Evolutionary conservation across 92 coral and sea anemone species (phyloP).

Genomic region (Siderastrea siderea): DNA sequence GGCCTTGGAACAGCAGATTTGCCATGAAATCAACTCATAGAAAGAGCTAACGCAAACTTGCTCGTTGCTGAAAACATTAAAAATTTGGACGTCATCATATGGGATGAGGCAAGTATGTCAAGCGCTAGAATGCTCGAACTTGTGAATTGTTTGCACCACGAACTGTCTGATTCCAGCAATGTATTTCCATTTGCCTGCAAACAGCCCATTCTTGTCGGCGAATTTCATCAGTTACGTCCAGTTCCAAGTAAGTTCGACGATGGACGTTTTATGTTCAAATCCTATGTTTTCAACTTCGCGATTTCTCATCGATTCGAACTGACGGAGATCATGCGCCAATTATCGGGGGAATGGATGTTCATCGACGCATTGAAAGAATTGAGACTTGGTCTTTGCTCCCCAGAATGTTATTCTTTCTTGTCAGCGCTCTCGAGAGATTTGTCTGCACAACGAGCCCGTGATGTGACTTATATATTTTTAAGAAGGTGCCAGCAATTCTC

Average conservation of each 20-base stretch:
- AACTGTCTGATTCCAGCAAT: no score
- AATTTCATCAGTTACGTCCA: slow-evolving; percentile 50
- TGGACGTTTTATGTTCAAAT: slow-evolving; percentile 23
- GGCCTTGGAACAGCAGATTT: slow-evolving; percentile 56
- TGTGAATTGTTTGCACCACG: no score
- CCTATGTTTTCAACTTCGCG: neutral
- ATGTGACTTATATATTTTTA: slow-evolving; percentile 62
- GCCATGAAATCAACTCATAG: slow-evolving; percentile 46
- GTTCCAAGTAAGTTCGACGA: slow-evolving; percentile 38
- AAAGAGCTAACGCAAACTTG: no score
- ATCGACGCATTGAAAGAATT: slow-evolving; percentile 32
- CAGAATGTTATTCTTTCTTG: slow-evolving; percentile 17
- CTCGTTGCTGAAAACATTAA: no score
- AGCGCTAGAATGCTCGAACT: no score
- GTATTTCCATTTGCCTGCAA: slow-evolving; percentile 32
- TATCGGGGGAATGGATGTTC: slow-evolving; percentile 2
- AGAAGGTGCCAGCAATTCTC: slow-evolving; percentile 48
- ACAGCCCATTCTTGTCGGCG: slow-evolving; percentile 51
- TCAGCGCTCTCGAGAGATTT: slow-evolving; percentile 42
- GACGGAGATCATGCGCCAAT: slow-evolving; percentile 32
- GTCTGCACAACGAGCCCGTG: neutral
- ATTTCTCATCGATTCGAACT: slow-evolving; percentile 50
- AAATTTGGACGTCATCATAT: no score
- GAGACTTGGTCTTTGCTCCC: no score
- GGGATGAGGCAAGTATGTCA: no score